Conservation (phyloP, 1,140 invertebrate genomes). For the Drosophila repletoides region DNA sequence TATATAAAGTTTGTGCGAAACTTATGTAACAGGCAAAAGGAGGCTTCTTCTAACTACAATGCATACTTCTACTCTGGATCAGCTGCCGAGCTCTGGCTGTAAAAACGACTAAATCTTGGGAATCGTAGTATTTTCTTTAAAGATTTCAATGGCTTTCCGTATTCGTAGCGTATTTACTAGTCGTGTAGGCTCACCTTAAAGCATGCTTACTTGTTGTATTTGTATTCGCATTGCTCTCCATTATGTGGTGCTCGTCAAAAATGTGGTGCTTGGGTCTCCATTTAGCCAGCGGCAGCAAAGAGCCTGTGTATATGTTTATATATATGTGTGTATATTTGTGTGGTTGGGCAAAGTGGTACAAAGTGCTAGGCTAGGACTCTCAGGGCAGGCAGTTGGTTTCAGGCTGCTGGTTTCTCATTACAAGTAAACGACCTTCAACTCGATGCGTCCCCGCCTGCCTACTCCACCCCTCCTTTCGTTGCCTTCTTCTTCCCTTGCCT, state of each 20-base stretch:
- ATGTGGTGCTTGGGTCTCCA: conserved; percentile 62
- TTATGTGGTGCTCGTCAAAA: conserved; percentile 68
- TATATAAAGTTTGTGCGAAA: too few species aligned
- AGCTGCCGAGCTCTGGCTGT: too few species aligned
- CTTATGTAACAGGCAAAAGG: too few species aligned
- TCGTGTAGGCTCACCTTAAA: too few species aligned
- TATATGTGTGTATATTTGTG: conserved; percentile 30
- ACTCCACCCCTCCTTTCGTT: neutral
- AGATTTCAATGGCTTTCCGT: too few species aligned
- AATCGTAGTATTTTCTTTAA: too few species aligned
- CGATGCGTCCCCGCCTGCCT: neutral
- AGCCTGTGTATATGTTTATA: conserved; percentile 20
- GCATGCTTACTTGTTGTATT: too few species aligned
- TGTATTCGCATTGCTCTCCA: conserved; percentile 60
- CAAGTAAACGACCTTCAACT: conserved; percentile 44
- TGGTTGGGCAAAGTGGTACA: conserved; percentile 70
- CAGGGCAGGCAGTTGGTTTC: conserved; percentile 15
- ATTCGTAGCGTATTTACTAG: too few species aligned
- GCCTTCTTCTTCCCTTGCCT: too few species aligned
- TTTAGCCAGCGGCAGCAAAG: conserved; percentile 44
- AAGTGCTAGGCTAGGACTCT: conserved; percentile 57
- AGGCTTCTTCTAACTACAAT: too few species aligned
- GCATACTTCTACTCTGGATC: too few species aligned
- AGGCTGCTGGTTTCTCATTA: conserved; percentile 43
- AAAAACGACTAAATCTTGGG: too few species aligned